Percentiles rank a stretch among this genome's conserved stretches.
phyloP scores from a whole-genome alignment of 1,140 invertebrate genomes.

The Dinothrombium tinctorium region DNA sequence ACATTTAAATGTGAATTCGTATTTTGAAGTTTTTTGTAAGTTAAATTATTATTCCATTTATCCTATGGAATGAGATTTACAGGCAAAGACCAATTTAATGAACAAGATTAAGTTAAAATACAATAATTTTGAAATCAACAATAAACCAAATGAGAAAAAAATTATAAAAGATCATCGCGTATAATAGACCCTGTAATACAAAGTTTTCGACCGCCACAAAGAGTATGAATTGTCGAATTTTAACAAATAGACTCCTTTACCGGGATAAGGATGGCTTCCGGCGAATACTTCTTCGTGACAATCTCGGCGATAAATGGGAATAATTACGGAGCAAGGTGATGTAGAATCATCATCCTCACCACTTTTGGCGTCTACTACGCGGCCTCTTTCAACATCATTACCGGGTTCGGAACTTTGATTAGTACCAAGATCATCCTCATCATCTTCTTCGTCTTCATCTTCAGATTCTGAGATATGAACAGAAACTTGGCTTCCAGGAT shows the following conservation, averaged over 20 bases:
- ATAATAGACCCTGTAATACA: conserved; percentile 54
- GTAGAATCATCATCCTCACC: background rate
- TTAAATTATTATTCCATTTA: too few relatives aligned
- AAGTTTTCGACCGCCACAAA: conserved; percentile 91
- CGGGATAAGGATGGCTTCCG: conserved; percentile 87
- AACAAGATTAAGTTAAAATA: too few relatives aligned
- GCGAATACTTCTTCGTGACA: conserved; percentile 91
- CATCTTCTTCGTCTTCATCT: conserved; percentile 47
- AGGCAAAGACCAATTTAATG: too few relatives aligned
- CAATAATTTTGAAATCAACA: too few relatives aligned
- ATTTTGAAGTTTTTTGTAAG: too few relatives aligned
- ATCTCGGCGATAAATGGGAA: conserved; percentile 81
- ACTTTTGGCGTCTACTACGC: background rate
- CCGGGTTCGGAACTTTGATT: conserved; percentile 1
- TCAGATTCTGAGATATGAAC: conserved; percentile 74
- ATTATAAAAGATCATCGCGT: too few relatives aligned
- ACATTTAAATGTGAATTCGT: too few relatives aligned
- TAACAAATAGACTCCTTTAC: conserved; percentile 83
- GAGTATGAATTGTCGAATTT: conserved; percentile 99
- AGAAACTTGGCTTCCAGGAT: conserved; percentile 51
- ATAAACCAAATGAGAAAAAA: too few relatives aligned
- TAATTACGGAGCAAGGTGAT: conserved; percentile 49
- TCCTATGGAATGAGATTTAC: too few relatives aligned
- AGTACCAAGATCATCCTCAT: conserved; percentile 25
- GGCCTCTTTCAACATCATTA: conserved; percentile 14